phyloP scores from a whole-genome alignment of 1,140 invertebrate species.

The Spodoptera frugiperda region DNA sequence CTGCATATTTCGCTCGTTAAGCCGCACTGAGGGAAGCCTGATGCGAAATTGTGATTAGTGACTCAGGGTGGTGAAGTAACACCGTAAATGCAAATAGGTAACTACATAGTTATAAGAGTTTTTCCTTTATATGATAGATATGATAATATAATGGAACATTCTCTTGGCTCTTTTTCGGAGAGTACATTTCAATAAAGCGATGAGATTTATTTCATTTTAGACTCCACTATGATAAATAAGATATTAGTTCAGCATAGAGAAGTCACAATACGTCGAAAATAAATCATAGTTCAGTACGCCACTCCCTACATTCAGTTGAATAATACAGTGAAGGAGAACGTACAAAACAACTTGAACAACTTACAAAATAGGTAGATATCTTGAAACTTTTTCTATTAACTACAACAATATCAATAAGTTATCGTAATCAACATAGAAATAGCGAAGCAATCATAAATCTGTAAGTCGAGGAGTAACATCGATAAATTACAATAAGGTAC shows the following conservation, averaged over 20 bases:
- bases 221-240: slow-evolving; percentile 20
- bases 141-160: not conserved
- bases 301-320: not conserved
- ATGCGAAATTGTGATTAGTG: slow-evolving; percentile 31
- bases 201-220: not conserved
- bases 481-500: slow-evolving; percentile 39
- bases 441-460: slow-evolving; percentile 40
- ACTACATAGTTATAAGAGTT: too few species aligned
- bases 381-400: slow-evolving; percentile 14
- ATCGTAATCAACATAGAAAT: slow-evolving; percentile 33
- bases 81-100: not conserved
- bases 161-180: not conserved
- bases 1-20: slow-evolving; percentile 41
- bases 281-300: not conserved
- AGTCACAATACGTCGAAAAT: not conserved
- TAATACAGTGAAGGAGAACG: not conserved
- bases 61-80: slow-evolving; percentile 1
- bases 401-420: slow-evolving; percentile 21
- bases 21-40: slow-evolving; percentile 23
- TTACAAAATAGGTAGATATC: not conserved
- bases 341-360: slow-evolving; percentile 4
- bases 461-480: not conserved
- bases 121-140: too few species aligned
- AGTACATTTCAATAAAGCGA: slow-evolving; percentile 17
- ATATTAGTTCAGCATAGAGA: slow-evolving; percentile 9